A percentile compares a stretch with the other conserved stretches of the same genome.
Conservation (phyloP, 2,888 invertebrate genomes). For the Drosophila emarginata region DNA sequence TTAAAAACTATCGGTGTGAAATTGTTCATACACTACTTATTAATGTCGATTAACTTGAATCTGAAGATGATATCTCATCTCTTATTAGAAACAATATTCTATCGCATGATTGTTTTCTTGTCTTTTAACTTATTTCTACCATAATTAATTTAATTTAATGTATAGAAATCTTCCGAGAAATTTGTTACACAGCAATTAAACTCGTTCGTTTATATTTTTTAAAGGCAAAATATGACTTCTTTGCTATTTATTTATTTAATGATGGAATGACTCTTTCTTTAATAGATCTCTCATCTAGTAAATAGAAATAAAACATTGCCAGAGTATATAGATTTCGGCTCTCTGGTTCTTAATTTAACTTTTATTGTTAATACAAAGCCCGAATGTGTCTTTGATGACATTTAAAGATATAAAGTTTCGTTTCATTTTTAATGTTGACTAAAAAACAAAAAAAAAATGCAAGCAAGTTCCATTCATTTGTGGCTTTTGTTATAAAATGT, state of each 20-base stretch:
- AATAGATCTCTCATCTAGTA: too few relatives aligned
- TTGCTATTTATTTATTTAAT: too few relatives aligned
- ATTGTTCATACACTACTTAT: not conserved
- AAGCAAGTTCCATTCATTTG: not conserved
- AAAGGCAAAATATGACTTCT: too few relatives aligned
- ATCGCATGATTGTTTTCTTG: too few relatives aligned
- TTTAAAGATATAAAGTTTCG: conserved; percentile 13
- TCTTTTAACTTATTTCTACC: too few relatives aligned
- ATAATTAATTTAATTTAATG: too few relatives aligned
- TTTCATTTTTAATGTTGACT: conserved; percentile 9
- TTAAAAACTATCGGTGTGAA: not conserved
- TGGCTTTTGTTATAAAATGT: conserved; percentile 12
- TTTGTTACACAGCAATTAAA: too few relatives aligned
- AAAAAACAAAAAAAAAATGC: not conserved
- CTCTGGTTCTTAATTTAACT: not conserved
- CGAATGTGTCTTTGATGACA: not conserved
- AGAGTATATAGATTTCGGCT: not conserved
- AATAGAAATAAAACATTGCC: not conserved
- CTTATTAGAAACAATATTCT: too few relatives aligned
- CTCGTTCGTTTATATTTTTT: too few relatives aligned
- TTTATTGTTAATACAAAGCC: not conserved
- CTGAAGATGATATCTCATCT: not conserved
- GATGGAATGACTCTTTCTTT: too few relatives aligned
- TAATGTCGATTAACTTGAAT: not conserved
- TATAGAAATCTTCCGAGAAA: too few relatives aligned